Conservation (phyloP, 2,888 invertebrate genomes). For the Eristalis tenax region DNA sequence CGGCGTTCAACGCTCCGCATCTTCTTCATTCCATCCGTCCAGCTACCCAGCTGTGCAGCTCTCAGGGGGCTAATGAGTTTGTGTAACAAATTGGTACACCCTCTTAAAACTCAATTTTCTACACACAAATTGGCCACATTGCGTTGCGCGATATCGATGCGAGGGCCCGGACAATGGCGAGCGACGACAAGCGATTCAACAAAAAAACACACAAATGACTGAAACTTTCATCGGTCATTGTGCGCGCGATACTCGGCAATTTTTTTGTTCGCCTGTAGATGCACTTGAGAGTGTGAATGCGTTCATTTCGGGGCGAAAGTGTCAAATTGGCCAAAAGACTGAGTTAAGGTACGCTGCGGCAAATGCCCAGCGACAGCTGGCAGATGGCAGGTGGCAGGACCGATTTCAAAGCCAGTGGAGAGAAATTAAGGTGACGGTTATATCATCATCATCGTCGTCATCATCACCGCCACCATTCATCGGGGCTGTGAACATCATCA, state of each 20-base stretch:
- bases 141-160: slow-evolving; percentile 2
- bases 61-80: slow-evolving; percentile 34
- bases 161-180: not conserved
- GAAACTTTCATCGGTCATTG: slow-evolving; percentile 7
- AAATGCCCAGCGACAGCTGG: not conserved
- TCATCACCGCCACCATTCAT: not conserved
- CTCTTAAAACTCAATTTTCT: slow-evolving; percentile 13
- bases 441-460: slow-evolving; percentile 23
- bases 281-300: slow-evolving; percentile 13
- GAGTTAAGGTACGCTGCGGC: not conserved
- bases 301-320: slow-evolving; percentile 48
- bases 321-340: slow-evolving; percentile 29
- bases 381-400: not conserved
- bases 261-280: not conserved
- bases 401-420: slow-evolving; percentile 9
- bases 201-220: not conserved
- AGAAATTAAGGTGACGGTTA: slow-evolving; percentile 15
- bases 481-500: not conserved
- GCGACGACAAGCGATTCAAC: slow-evolving; percentile 25
- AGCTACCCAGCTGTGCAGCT: not conserved
- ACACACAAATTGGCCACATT: slow-evolving; percentile 27
- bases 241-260: not conserved
- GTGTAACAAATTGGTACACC: slow-evolving; percentile 47
- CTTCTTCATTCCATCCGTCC: not conserved
- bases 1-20: not conserved